phyloP scores from a whole-genome alignment of 2,888 invertebrate species.

The Drosophila testacea region DNA sequence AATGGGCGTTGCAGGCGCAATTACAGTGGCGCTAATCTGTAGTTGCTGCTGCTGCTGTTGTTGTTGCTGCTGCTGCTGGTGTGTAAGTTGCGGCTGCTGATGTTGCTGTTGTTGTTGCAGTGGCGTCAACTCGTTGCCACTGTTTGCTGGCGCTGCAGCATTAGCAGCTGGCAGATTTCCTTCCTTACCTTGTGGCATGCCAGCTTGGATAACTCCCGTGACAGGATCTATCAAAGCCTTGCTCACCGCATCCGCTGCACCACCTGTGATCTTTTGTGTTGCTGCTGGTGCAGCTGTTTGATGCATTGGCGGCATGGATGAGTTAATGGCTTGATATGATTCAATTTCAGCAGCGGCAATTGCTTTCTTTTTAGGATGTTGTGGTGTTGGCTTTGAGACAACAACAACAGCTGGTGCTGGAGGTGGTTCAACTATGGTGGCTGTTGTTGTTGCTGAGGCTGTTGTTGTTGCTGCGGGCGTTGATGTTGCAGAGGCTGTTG shows the following conservation, averaged over 20 bases:
- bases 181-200: constrained; percentile 89
- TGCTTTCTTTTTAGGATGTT: constrained; percentile 83
- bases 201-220: constrained; percentile 89
- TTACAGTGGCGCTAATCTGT: constrained; percentile 61
- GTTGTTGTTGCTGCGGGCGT: background rate
- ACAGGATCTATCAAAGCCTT: constrained; percentile 90
- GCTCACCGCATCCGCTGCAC: constrained; percentile 86
- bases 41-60: constrained; percentile 31
- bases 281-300: constrained; percentile 78
- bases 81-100: constrained; percentile 45
- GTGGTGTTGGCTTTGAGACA: constrained; percentile 71
- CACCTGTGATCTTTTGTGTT: constrained; percentile 77
- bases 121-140: constrained; percentile 42
- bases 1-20: constrained; percentile 69
- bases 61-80: constrained; percentile 48
- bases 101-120: constrained; percentile 43
- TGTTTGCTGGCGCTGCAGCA: constrained; percentile 68
- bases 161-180: constrained; percentile 81
- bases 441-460: background rate
- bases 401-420: constrained; percentile 23
- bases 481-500: background rate
- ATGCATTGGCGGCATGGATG: constrained; percentile 78
- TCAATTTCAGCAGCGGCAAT: constrained; percentile 83
- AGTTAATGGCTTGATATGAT: constrained; percentile 76
- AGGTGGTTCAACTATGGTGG: constrained; percentile 1